Evolutionary conservation across 2,113 vertebrate genomes (phyloP).

Genomic region (Sturnira hondurensis): DNA sequence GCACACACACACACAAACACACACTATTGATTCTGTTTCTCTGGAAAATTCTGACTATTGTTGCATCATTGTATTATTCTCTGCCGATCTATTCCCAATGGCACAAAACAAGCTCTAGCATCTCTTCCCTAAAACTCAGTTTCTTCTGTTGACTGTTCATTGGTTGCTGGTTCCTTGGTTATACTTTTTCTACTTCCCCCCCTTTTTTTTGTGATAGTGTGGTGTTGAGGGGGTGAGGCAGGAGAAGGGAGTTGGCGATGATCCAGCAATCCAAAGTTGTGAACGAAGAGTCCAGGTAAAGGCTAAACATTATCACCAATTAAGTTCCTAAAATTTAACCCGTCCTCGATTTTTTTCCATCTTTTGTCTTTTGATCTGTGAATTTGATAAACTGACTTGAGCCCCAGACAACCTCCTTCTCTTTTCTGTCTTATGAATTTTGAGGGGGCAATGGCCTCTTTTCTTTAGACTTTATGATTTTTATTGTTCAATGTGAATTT

Average conservation of each 20-base stretch:
- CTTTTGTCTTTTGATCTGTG: not conserved
- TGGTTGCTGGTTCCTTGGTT: not conserved
- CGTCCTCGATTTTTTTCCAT: not conserved
- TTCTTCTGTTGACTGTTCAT: not conserved
- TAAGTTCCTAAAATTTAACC: not conserved
- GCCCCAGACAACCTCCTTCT: not conserved
- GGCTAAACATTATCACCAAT: not conserved
- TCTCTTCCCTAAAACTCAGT: not conserved
- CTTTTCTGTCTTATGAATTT: not conserved
- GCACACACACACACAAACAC: too few species aligned
- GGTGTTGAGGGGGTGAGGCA: rapidly evolving
- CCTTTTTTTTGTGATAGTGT: not conserved
- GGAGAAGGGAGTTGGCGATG: not conserved
- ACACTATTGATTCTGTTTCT: too few species aligned
- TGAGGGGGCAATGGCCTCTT: too few species aligned
- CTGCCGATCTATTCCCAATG: not conserved
- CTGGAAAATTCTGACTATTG: too few species aligned
- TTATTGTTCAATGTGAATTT: not conserved
- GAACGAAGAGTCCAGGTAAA: not conserved
- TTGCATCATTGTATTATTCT: not conserved
- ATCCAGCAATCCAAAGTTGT: not conserved
- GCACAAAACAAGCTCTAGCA: not conserved
- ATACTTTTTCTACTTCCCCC: not conserved
- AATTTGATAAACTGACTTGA: not conserved
- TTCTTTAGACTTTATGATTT: too few species aligned